Base-by-base conservation (phyloP, 2,888 invertebrate genomes). In the Anaspis maculata region DNA sequence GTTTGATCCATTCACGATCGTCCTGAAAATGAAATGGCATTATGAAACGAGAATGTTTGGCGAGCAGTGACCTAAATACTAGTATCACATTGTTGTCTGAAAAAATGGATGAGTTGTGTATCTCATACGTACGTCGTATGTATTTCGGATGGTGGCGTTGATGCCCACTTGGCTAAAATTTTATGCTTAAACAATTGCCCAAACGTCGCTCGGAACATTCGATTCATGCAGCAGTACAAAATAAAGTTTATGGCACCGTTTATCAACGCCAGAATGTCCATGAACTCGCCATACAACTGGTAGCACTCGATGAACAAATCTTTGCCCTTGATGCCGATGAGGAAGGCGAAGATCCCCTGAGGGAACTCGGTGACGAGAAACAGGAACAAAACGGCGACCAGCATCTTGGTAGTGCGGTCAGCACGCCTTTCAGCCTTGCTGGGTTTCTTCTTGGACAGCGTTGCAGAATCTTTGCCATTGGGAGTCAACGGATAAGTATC, bases 181-280 rank as follows among this genome's bases (percentile, higher is more conserved):
- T 71, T 73, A n/a, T 77, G 77, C 41, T 76, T 71, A 56, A 89
- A 79, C 51, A 87, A 65, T 54, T 78, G 74, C 7, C 77, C 71
- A 59, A 84, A 88, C 1, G 84, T 84, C 47, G 76, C 77, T 10
- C 95, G 74, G 63, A 95, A 95, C 71, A 92, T 92, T 42, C 86
- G 76, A 41, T 90, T 91, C 94, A 95, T 94, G 31, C 86, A 75
- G 56, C 92, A 94, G 62, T 94, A 95, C 25, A 95, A 72, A 32
- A 94, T 83, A 57, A 95, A 95, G 65, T 92, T 95, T 37, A 94
- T 85, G 1, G 90, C 86, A 5, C 91, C 89, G 64, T 94, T 95
- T 49, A 90, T 68, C 36, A 95, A 72, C 1, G 94, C 92, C 55
- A 92, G 64, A 39, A 90, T 79, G 66, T 95, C 92, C 80, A 92